A percentile compares a stretch with the other conserved stretches of the same genome.
phyloP scores from a whole-genome alignment of 2,797 vertebrate genomes.

The Spinus pinus region DNA sequence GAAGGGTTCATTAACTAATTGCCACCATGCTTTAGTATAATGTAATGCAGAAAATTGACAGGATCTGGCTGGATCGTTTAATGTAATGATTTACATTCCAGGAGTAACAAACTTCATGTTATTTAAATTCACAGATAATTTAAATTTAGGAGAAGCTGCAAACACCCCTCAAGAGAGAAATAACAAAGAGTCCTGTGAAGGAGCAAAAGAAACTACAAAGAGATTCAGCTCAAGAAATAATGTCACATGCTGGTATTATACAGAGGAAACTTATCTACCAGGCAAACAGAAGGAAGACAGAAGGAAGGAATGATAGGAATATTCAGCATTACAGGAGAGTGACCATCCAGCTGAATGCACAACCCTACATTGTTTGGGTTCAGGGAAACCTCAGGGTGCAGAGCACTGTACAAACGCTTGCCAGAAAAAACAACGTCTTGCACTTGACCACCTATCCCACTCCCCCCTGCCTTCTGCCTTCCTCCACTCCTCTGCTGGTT shows the following conservation, averaged over 20 bases:
- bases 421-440: not conserved
- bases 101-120: not conserved
- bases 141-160: not conserved
- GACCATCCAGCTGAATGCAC: not conserved
- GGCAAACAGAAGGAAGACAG: not conserved
- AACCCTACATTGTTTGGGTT: not conserved
- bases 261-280: not conserved
- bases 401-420: not conserved
- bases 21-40: not conserved
- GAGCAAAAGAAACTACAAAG: not conserved
- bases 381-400: not conserved
- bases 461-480: not conserved
- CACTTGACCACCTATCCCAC: not conserved
- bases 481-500: not conserved
- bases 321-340: not conserved
- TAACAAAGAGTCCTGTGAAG: not conserved
- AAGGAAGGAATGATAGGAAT: not conserved
- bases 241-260: not conserved
- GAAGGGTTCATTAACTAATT: conserved; percentile 14
- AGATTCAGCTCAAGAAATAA: not conserved
- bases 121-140: not conserved
- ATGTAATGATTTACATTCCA: not conserved
- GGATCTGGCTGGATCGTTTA: not conserved
- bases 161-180: not conserved
- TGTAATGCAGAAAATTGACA: not conserved